Conservation (phyloP, 2,888 invertebrate species). For the Dione vanillae region DNA sequence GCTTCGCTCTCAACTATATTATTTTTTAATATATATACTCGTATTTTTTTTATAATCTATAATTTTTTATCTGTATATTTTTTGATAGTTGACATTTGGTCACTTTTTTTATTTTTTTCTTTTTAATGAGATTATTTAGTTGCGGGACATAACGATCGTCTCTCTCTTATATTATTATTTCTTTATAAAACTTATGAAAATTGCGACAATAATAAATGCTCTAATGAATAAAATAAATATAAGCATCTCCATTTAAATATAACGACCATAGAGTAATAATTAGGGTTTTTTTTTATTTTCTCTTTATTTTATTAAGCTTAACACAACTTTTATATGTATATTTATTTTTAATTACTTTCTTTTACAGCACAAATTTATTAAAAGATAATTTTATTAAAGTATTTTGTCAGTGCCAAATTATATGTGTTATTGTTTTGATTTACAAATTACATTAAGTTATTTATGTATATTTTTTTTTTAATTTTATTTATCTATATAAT, state of each 20-base stretch:
- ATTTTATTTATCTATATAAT: constrained; percentile 2
- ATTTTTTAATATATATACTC: neutral
- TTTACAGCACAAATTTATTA: constrained; percentile 1
- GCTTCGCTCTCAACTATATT: neutral
- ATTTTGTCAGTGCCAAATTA: constrained; percentile 28
- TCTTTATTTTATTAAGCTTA: neutral
- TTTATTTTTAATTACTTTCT: neutral
- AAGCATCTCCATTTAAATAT: constrained; percentile 4
- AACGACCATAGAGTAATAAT: neutral
- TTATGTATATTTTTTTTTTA: too few relatives aligned
- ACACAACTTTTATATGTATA: neutral
- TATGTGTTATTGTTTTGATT: neutral
- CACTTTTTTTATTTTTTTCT: neutral
- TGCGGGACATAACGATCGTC: constrained; percentile 5
- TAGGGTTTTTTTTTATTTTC: neutral
- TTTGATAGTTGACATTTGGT: constrained; percentile 15
- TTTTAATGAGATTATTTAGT: neutral
- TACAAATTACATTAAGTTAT: too few relatives aligned
- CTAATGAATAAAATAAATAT: neutral
- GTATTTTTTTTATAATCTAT: neutral
- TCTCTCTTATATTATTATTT: neutral
- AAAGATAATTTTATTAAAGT: neutral
- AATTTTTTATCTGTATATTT: constrained; percentile 12
- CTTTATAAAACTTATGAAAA: neutral
- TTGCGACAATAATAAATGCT: neutral